Base-by-base conservation (phyloP, 2,888 invertebrate species). In the Tetragonula carbonaria region DNA sequence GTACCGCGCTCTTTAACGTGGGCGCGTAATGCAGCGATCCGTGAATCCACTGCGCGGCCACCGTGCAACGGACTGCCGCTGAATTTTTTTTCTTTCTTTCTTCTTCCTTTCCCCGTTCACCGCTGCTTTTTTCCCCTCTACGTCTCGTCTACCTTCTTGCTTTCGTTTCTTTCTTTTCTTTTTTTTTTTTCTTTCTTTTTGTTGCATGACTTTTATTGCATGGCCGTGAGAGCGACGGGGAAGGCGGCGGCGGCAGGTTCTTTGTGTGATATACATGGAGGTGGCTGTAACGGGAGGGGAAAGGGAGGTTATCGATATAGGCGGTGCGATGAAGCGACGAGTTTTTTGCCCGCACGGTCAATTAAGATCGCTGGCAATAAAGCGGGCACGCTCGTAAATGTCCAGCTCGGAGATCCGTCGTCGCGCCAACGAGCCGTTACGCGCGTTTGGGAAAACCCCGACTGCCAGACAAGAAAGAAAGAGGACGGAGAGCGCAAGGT, bases 11-110 rank as follows among this genome's bases (percentile, higher is more conserved):
- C 85, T 82, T 87, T 86, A 78, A 88, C 82, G 84, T 84, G 84
- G 87, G 85, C 84, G 80, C 85, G 88, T 77, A 80, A 88, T 82
- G 78, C 88, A 79, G 70, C 80, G 85, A 86, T 88, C 82, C 87
- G 80, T 84, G 80, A 86, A 85, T 76, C 84, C 86, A 86, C 81
- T 78, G 86, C 87, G 81, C 80, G 80, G 82, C 80, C 85, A 85
- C 85, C 78, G 82, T 85, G 82, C 76, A 85, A 85, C 67, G 83
- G 85, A 80, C 84, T 84, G 33, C 33, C 3, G 65, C 53, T 77
- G 67, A 78, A 80, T 55, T 81, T 79, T 74, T 79, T 78, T 18
- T n/a, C 23, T 74, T 63, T 33, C 59, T 50, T 38, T 45, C 65
- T 23, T 38, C n/a, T 16, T 16, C 6, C 65, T 45, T 65, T 23